Evolutionary conservation across 1,140 invertebrate species (phyloP).

Genomic region (Heliothis subflexa): DNA sequence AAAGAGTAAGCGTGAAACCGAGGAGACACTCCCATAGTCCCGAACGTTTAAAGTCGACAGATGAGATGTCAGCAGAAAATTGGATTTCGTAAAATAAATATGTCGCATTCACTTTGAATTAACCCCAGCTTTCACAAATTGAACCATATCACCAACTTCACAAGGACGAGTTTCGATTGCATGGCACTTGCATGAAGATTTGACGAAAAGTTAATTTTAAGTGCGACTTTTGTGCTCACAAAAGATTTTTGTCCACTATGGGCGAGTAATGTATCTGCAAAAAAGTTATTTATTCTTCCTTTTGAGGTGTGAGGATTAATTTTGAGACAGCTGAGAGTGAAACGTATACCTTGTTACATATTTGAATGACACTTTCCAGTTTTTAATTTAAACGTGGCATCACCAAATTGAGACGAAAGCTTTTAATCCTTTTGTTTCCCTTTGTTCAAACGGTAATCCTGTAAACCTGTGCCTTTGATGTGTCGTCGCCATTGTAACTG

Average conservation of each 20-base stretch:
- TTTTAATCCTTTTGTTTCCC: conserved; percentile 66
- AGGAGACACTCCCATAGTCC: conserved; percentile 78
- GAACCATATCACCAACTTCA: conserved; percentile 36
- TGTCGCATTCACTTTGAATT: conserved; percentile 78
- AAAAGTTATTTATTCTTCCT: conserved; percentile 66
- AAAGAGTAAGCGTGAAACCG: conserved; percentile 80
- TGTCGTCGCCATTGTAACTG: conserved; percentile 40
- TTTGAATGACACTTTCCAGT: conserved; percentile 70
- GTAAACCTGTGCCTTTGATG: conserved; percentile 57
- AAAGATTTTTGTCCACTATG: conserved; percentile 79
- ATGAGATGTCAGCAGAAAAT: conserved; percentile 86
- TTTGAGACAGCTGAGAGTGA: conserved; percentile 56
- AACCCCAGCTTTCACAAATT: conserved; percentile 52
- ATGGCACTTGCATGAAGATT: conserved; percentile 46
- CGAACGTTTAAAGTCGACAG: conserved; percentile 84
- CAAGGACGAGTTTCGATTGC: conserved; percentile 54
- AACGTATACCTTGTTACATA: conserved; percentile 73
- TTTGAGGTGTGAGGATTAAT: conserved; percentile 66
- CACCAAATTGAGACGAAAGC: conserved; percentile 57
- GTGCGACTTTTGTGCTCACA: conserved; percentile 74
- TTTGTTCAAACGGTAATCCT: conserved; percentile 63
- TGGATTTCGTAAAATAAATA: conserved; percentile 86
- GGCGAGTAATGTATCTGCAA: conserved; percentile 63
- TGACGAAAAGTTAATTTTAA: conserved; percentile 81
- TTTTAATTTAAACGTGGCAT: conserved; percentile 61